A percentile compares a stretch with the other conserved stretches of the same genome.
Evolutionary conservation across 2,113 vertebrate genomes (phyloP).

Genomic region (Psephotus haematonotus): DNA sequence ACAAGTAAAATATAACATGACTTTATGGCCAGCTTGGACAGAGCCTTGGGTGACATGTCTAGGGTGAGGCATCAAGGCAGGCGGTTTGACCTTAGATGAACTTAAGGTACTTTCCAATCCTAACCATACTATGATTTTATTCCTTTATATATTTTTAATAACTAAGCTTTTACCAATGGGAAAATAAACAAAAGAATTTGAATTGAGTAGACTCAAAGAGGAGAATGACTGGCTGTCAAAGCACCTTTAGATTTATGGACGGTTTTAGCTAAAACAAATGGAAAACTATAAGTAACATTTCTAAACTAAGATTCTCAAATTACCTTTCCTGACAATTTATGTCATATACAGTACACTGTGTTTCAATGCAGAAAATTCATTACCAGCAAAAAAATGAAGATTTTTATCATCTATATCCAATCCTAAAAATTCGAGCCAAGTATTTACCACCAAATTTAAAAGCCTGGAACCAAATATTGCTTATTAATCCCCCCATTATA

Average conservation of each 20-base stretch:
- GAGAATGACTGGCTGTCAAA: conserved; percentile 1
- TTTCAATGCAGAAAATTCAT: background rate
- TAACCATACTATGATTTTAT: background rate
- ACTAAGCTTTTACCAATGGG: background rate
- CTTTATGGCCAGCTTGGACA: background rate
- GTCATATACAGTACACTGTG: background rate
- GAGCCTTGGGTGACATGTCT: background rate
- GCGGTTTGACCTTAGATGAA: background rate
- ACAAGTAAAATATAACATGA: background rate
- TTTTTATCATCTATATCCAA: background rate
- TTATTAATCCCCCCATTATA: background rate
- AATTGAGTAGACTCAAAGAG: background rate
- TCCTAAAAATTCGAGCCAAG: background rate
- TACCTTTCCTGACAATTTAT: background rate
- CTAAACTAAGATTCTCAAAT: background rate
- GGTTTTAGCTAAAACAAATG: background rate
- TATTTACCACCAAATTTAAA: background rate
- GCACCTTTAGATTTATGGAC: background rate
- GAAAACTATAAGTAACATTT: background rate
- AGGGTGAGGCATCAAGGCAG: background rate
- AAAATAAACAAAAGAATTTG: background rate
- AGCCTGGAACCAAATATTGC: background rate
- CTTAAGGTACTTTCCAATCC: background rate
- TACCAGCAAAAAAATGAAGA: background rate
- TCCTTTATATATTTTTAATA: background rate